These are phyloP conservation scores for Batillaria attramentaria DNA, from an alignment of 1,140 invertebrate species.

Conservation along the genomic window DNA sequence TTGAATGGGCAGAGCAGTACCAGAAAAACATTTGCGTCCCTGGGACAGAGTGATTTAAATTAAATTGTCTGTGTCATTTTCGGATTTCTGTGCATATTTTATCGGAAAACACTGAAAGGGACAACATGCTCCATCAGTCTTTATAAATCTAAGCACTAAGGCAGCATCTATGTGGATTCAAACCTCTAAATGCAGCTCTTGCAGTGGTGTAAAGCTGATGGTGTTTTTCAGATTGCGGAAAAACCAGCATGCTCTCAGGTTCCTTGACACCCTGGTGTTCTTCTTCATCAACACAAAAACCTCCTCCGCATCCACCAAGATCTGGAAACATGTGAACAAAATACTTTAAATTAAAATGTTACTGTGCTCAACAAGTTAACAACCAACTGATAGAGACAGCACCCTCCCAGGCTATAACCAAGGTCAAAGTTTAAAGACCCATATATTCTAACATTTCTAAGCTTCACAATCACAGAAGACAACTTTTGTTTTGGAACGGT, in stretches of 20 bases:
- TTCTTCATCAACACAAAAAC: constrained; percentile 83
- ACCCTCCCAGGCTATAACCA: neutral
- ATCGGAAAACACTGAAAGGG: too few species aligned
- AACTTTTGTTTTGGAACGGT: too few species aligned
- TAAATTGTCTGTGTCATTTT: too few species aligned
- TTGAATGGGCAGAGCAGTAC: too few species aligned
- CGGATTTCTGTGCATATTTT: too few species aligned
- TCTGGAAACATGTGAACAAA: constrained; percentile 23
- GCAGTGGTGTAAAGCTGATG: constrained; percentile 67
- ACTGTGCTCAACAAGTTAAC: neutral
- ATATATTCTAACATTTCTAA: neutral
- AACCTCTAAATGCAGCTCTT: constrained; percentile 48
- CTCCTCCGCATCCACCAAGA: constrained; percentile 73
- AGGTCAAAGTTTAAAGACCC: neutral
- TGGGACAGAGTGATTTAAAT: too few species aligned
- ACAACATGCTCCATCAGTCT: too few species aligned
- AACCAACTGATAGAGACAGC: neutral
- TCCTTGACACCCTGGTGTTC: constrained; percentile 83
- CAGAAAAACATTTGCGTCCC: too few species aligned
- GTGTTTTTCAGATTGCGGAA: constrained; percentile 80
- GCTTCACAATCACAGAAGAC: neutral
- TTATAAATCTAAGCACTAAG: too few species aligned
- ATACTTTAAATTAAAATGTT: neutral
- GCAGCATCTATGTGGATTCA: too few species aligned
- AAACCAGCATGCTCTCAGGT: constrained; percentile 84